phyloP scores from a whole-genome alignment of 2,113 vertebrate genomes.

The Pseudopodoces humilis region DNA sequence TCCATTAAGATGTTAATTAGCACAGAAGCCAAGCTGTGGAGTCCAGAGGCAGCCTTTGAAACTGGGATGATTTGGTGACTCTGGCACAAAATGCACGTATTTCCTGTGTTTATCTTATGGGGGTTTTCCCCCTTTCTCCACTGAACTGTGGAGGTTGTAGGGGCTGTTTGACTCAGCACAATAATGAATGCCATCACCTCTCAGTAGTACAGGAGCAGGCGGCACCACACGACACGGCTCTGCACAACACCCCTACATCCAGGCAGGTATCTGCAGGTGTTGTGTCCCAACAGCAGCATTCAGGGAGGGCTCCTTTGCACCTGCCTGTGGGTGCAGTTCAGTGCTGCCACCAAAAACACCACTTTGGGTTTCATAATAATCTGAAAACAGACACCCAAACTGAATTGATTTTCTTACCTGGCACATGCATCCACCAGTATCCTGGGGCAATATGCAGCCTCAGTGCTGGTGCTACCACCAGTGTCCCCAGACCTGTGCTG shows the following conservation, averaged over 20 bases:
- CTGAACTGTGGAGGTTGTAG: not conserved
- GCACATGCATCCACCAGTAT: accelerated
- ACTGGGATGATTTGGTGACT: not conserved
- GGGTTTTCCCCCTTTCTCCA: not conserved
- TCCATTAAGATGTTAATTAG: slow-evolving; percentile 69
- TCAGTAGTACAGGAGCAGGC: accelerated
- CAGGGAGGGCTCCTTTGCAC: not conserved
- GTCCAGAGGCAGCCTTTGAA: not conserved
- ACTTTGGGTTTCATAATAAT: not conserved
- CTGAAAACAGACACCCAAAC: not conserved
- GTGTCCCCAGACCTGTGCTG: not conserved
- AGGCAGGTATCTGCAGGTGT: not conserved
- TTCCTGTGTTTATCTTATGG: not conserved
- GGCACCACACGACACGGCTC: not conserved
- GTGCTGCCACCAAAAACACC: not conserved
- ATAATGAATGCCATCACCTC: not conserved
- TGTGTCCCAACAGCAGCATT: not conserved
- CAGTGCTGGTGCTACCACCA: accelerated
- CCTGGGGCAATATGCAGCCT: not conserved
- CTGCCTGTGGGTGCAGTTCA: accelerated
- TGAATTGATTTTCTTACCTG: not conserved
- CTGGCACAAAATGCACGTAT: accelerated
- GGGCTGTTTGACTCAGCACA: not conserved
- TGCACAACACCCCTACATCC: not conserved
- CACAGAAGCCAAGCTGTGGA: not conserved